Percentiles rank a stretch among this genome's conserved stretches.
phyloP scores from a whole-genome alignment of 2,888 invertebrate genomes.

The Hypomecis punctinalis region DNA sequence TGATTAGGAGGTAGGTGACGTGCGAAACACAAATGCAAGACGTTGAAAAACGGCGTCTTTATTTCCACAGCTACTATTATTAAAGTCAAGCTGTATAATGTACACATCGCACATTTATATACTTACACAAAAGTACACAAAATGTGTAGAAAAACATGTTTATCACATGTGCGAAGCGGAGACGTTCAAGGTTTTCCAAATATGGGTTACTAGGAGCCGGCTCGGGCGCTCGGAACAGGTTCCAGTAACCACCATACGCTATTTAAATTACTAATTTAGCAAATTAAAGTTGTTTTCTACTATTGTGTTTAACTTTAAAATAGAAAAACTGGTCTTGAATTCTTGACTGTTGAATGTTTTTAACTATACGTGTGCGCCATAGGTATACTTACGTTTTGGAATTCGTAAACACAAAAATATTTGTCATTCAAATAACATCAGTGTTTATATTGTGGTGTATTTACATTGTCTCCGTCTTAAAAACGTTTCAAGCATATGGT shows the following conservation, averaged over 20 bases:
- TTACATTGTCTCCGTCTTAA: no score
- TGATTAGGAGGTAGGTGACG: no score
- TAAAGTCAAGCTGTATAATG: slow-evolving; percentile 5
- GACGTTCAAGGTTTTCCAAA: slow-evolving; percentile 25
- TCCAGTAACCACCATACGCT: not conserved
- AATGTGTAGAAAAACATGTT: slow-evolving; percentile 26
- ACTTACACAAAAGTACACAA: not conserved
- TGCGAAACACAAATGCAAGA: no score
- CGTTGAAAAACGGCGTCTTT: no score
- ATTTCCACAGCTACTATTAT: not conserved
- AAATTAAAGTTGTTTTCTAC: slow-evolving; percentile 20
- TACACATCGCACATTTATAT: slow-evolving; percentile 3
- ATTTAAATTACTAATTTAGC: slow-evolving; percentile 2
- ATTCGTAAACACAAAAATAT: no score
- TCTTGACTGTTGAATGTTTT: not conserved
- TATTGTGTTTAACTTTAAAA: slow-evolving; percentile 11
- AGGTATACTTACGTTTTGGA: no score
- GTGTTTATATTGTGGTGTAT: no score
- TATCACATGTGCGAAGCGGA: slow-evolving; percentile 24
- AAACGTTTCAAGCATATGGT: no score
- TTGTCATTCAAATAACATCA: no score
- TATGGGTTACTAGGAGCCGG: slow-evolving; percentile 29
- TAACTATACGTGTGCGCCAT: not conserved
- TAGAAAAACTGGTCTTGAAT: slow-evolving; percentile 3
- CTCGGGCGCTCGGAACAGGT: slow-evolving; percentile 10